phyloP scores from a whole-genome alignment of 2,888 invertebrate species.

The Drosophila lacicola region DNA sequence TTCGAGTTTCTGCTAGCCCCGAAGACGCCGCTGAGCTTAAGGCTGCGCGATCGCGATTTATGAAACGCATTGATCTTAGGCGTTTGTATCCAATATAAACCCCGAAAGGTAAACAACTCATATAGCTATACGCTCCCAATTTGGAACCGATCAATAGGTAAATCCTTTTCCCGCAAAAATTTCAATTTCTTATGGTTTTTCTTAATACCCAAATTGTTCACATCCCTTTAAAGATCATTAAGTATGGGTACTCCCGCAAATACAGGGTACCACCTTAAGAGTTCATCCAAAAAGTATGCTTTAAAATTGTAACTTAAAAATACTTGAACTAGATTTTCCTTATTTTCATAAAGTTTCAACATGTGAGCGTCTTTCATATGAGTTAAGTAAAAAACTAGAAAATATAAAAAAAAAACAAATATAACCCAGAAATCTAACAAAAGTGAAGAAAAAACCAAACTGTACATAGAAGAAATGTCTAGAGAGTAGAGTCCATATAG shows the following conservation, averaged over 20 bases:
- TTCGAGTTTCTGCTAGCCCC: constrained; percentile 94
- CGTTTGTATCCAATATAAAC: constrained; percentile 37
- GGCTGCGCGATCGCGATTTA: constrained; percentile 87
- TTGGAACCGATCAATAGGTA: not conserved
- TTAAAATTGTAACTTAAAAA: not conserved
- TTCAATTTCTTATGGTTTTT: too few relatives aligned
- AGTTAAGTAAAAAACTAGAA: constrained; percentile 1
- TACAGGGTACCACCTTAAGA: not conserved
- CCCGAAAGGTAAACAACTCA: constrained; percentile 23
- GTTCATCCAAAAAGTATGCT: constrained; percentile 32
- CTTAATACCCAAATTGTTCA: too few relatives aligned
- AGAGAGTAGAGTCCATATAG: constrained; percentile 10
- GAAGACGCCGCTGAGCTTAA: constrained; percentile 89
- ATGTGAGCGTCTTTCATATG: constrained; percentile 11
- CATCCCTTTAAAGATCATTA: not conserved
- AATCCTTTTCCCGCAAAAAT: not conserved
- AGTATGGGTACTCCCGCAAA: not conserved
- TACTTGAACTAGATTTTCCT: not conserved
- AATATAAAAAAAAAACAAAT: not conserved
- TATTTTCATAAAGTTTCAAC: not conserved
- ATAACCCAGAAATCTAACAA: constrained; percentile 31
- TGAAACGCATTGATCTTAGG: constrained; percentile 37
- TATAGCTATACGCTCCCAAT: constrained; percentile 14
- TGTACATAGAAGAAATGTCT: constrained; percentile 40
- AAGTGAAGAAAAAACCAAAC: constrained; percentile 27